A percentile compares a stretch with the other conserved stretches of the same genome.
Conservation (phyloP, 2,797 vertebrate genomes). For the Smutsia gigantea region DNA sequence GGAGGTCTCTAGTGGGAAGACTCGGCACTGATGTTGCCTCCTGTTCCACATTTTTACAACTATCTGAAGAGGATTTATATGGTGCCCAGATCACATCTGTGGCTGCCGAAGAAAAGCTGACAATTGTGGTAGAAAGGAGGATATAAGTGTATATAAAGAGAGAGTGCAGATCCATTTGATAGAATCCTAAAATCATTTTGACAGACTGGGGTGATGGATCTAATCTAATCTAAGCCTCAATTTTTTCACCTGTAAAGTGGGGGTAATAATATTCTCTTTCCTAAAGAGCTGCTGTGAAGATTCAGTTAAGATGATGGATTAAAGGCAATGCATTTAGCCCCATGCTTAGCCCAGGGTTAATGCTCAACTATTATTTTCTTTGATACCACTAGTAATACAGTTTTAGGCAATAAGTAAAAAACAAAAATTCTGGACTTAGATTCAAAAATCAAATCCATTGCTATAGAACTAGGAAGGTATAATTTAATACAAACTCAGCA, state of each 20-base stretch:
- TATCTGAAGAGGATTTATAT: background rate
- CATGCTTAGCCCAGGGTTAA: background rate
- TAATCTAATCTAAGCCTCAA: background rate
- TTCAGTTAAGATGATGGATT: conserved; percentile 11
- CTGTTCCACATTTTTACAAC: background rate
- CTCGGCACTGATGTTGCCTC: background rate
- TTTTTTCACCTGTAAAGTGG: conserved; percentile 17
- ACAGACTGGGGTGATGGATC: background rate
- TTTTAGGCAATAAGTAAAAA: background rate
- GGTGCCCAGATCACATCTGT: background rate
- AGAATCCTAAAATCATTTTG: background rate
- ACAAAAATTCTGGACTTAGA: background rate
- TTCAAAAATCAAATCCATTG: background rate
- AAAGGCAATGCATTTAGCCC: background rate
- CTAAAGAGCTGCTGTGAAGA: background rate
- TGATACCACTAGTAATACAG: background rate
- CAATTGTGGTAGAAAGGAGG: background rate
- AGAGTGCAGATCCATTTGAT: background rate
- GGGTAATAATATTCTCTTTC: background rate
- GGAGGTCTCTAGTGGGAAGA: no score
- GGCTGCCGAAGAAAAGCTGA: background rate
- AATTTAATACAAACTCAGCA: background rate
- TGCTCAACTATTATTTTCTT: background rate
- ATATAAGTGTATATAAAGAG: background rate
- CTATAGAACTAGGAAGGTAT: background rate